phyloP scores from a whole-genome alignment of 2,113 vertebrate species.

The Pardalotus punctatus region DNA sequence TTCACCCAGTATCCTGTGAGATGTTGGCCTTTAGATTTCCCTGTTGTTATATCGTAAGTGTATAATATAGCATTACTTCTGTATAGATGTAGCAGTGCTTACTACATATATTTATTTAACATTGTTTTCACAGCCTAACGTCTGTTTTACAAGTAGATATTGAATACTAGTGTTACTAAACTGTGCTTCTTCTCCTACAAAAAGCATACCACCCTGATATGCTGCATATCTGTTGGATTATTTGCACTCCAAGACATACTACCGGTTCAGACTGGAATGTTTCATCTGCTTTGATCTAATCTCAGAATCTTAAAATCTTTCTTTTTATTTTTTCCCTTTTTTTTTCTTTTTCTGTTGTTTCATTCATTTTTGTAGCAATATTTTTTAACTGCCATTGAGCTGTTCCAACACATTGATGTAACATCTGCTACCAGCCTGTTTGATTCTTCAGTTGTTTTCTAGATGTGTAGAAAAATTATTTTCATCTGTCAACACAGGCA shows the following conservation, averaged over 20 bases:
- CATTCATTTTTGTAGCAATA: neutral
- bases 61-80: neutral
- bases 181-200: neutral
- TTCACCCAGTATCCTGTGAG: neutral
- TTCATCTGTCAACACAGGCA: neutral
- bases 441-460: neutral
- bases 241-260: neutral
- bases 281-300: neutral
- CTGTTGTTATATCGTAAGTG: neutral
- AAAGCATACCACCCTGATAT: neutral
- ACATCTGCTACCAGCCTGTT: neutral
- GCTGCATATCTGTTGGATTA: neutral
- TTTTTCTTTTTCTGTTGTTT: neutral
- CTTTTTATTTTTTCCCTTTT: neutral
- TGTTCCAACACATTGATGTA: neutral
- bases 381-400: neutral
- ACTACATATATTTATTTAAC: neutral
- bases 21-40: neutral
- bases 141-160: neutral
- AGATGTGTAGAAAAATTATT: neutral
- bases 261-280: neutral
- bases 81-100: neutral
- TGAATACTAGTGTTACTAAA: neutral
- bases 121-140: rapidly evolving
- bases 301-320: neutral